Conservation (phyloP, 2,888 invertebrate species). For the Drosophila pegasa region DNA sequence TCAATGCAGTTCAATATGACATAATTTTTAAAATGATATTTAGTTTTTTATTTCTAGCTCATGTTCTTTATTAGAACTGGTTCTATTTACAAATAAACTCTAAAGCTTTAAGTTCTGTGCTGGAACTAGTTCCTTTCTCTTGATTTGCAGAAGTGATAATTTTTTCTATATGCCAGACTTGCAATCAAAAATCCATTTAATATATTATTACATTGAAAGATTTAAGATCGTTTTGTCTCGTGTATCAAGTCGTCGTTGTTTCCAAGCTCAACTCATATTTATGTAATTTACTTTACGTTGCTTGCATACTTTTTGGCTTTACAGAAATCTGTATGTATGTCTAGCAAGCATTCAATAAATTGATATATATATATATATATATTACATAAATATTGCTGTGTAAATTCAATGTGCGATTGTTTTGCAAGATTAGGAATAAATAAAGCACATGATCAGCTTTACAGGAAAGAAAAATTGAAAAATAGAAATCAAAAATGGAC, state of each 20-base stretch:
- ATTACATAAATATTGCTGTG: background rate
- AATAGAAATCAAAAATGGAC: constrained; percentile 1
- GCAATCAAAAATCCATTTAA: too few species aligned
- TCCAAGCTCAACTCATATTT: background rate
- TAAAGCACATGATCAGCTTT: constrained; percentile 9
- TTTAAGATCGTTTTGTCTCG: background rate
- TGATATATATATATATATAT: background rate
- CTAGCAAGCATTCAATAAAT: constrained; percentile 1
- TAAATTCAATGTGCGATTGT: constrained; percentile 10
- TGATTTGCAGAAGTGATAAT: too few species aligned
- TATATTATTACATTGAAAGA: too few species aligned
- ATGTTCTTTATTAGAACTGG: too few species aligned
- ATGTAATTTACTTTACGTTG: constrained; percentile 3
- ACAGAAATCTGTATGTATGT: background rate
- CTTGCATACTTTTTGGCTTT: constrained; percentile 50
- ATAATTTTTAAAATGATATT: too few species aligned
- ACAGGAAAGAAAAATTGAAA: background rate
- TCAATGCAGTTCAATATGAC: too few species aligned
- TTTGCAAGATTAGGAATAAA: constrained; percentile 37
- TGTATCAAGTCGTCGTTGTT: background rate
- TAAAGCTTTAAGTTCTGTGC: too few species aligned
- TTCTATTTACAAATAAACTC: too few species aligned
- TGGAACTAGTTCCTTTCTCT: too few species aligned
- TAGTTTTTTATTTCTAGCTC: too few species aligned
- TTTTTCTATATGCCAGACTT: too few species aligned